Conservation (phyloP, 2,113 vertebrate genomes). For the Entomyzon cyanotis region DNA sequence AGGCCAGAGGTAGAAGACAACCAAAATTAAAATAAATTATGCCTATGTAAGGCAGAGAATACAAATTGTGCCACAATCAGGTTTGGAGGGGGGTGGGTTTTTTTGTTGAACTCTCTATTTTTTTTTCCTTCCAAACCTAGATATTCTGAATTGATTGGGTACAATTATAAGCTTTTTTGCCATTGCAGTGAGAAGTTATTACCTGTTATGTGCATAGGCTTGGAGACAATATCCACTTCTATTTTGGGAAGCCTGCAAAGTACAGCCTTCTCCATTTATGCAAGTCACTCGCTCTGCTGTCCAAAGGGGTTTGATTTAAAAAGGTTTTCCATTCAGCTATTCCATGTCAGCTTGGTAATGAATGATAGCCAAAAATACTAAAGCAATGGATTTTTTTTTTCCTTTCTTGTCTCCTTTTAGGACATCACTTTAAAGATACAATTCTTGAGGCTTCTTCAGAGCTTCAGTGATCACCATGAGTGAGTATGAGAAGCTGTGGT, state of each 20-base stretch:
- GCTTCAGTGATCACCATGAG: constrained; percentile 99
- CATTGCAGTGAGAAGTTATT: not conserved
- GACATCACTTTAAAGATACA: constrained; percentile 99
- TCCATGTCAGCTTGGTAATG: not conserved
- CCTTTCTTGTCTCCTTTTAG: constrained; percentile 67
- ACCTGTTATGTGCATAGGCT: not conserved
- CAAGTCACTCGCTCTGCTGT: not conserved
- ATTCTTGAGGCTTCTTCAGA: constrained; percentile 95
- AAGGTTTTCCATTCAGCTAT: not conserved
- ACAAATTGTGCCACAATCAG: not conserved
- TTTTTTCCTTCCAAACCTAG: not conserved
- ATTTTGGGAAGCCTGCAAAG: not conserved
- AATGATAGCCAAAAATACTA: not conserved
- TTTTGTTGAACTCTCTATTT: not conserved
- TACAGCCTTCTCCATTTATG: not conserved
- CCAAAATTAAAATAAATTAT: not conserved
- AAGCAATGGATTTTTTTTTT: not conserved
- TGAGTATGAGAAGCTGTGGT: constrained; percentile 74
- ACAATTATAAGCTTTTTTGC: not conserved
- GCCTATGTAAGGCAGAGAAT: not conserved
- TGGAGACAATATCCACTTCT: not conserved
- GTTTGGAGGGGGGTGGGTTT: not conserved
- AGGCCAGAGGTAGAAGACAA: not conserved
- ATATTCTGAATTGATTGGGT: not conserved
- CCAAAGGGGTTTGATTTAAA: not conserved